These are phyloP conservation scores for Astatotilapia flaviijosephi DNA, from an alignment of 2,113 vertebrate genomes.

Conservation along the genomic window DNA sequence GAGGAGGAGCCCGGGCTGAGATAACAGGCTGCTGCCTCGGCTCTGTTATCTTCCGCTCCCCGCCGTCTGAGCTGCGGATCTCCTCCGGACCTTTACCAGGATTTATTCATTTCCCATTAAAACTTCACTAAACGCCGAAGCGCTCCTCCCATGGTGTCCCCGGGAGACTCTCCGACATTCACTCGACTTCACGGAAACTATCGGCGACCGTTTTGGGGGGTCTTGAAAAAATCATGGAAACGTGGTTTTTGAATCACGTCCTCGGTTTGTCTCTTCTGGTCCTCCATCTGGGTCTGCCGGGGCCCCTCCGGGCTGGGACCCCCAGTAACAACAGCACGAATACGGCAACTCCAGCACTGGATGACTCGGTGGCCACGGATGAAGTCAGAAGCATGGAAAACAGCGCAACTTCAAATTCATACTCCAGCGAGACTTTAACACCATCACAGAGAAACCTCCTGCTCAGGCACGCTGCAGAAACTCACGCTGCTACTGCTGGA, in stretches of 20 bases:
- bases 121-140: not conserved
- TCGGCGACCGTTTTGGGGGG: slow-evolving; percentile 22
- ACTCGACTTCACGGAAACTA: slow-evolving; percentile 44
- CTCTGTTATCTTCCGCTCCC: slow-evolving; percentile 50
- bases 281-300: slow-evolving; percentile 56
- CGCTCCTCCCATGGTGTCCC: slow-evolving; percentile 66
- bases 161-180: slow-evolving; percentile 37
- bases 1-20: slow-evolving; percentile 65
- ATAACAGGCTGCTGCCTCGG: slow-evolving; percentile 56
- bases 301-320: slow-evolving; percentile 52
- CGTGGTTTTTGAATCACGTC: slow-evolving; percentile 59
- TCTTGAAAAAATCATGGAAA: slow-evolving; percentile 65
- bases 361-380: not conserved
- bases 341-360: slow-evolving; percentile 6
- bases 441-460: slow-evolving; percentile 45
- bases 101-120: slow-evolving; percentile 26
- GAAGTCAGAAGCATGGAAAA: not conserved
- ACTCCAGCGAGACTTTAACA: slow-evolving; percentile 43
- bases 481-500: not conserved
- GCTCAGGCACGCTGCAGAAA: slow-evolving; percentile 25
- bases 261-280: slow-evolving; percentile 46
- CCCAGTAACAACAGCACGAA: slow-evolving; percentile 26
- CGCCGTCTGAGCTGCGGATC: slow-evolving; percentile 34
- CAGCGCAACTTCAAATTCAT: slow-evolving; percentile 9
- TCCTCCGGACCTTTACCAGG: slow-evolving; percentile 6